Conservation (phyloP, 2,888 invertebrate genomes). For the Drosophila colorata region DNA sequence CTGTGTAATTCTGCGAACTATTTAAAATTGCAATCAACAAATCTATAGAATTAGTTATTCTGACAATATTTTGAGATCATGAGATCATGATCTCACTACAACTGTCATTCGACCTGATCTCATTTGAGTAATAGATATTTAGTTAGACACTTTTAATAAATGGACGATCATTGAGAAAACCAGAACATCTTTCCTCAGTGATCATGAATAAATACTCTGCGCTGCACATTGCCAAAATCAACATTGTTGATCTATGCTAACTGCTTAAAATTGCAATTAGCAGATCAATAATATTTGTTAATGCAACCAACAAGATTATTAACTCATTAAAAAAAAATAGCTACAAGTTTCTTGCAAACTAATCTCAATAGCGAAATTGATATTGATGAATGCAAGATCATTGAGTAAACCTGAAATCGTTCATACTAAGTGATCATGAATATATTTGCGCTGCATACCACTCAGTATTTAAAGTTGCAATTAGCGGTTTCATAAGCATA, state of each 20-base stretch:
- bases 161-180: background rate
- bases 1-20: too few relatives aligned
- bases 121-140: background rate
- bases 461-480: constrained; percentile 7
- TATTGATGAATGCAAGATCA: constrained; percentile 11
- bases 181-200: background rate
- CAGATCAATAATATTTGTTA: background rate
- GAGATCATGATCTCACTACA: background rate
- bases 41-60: too few relatives aligned
- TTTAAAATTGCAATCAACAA: too few relatives aligned
- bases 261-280: constrained; percentile 10
- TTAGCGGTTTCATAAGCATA: constrained; percentile 11
- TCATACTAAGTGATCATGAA: background rate
- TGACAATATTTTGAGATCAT: too few relatives aligned
- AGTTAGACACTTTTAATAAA: background rate
- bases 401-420: background rate
- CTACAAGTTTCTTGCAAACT: background rate
- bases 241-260: background rate
- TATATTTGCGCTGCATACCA: background rate
- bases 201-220: background rate
- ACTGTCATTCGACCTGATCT: background rate
- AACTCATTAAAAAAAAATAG: background rate
- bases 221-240: background rate
- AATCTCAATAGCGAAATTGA: background rate
- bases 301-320: constrained; percentile 9